Evolutionary conservation across 35 echinoderm and acorn worm genomes (phyloP), one percentile per base, ranked within the genome.

Genomic region (Ptychodera flava): DNA sequence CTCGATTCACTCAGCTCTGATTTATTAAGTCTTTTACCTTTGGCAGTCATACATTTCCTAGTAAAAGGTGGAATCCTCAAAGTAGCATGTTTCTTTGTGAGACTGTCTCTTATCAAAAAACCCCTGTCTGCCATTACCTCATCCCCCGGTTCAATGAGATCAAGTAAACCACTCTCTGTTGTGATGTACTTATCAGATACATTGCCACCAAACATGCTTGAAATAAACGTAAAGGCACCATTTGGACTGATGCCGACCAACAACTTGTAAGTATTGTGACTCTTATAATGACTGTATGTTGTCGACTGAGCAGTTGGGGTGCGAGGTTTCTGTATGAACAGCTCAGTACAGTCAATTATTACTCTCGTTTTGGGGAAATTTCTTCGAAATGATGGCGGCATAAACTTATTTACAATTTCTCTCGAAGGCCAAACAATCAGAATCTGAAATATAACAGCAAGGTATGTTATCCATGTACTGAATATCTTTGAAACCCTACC

Each of bases 401-500:
- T 87, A 34, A 34, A 53, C 35, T 32, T 29, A 28, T 85, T 82
- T 27, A 91, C 80, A 6, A 29, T 1, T 22, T 14, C 78, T 64
- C 87, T 78, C 1, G 90, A 91, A 38, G 90, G 90, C 90, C 90
- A 91, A 12, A 87, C 16, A 1, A 86, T 35, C 1, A 91, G 83
- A 45, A 84, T 86, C 38, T 91, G 83, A 64, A 64, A 64, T 12
- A 64, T 12, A 64, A 64, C 22, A 33, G 85, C 76, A 27, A 91
- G 33, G 77, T 91, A 91, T 1, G 76, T n/a, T 1, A 91, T 91
- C 89, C 89, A 91, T 27, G 85, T 91, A 36, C 53, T 80, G 15
- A 84, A 86, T 28, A 81, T 80, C 37, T 36, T 81, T 29, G 89
- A 80, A 1, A 91, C 89, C 52, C 29, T 81, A 33, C 83, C 33